Percentiles rank a stretch among this genome's conserved stretches.
These are phyloP conservation scores for Mastomys natalensis DNA, from an alignment of 2,113 vertebrate genomes.

Conservation along the genomic window DNA sequence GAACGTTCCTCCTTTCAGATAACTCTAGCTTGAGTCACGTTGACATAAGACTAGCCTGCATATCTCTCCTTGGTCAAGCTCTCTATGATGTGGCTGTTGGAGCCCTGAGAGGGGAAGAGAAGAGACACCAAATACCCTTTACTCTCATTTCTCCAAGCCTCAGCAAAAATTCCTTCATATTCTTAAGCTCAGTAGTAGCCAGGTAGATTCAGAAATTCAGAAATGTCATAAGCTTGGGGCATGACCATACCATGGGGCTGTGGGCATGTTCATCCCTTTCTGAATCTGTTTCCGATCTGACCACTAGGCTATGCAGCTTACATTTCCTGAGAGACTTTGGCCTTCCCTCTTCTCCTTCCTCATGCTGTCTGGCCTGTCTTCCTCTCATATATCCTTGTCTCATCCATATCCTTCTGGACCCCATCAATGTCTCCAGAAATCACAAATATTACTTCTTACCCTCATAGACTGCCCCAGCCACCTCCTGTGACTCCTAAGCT, in stretches of 20 bases:
- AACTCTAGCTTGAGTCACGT: not conserved
- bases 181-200: not conserved
- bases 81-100: too few relatives aligned
- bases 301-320: not conserved
- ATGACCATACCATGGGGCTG: too few relatives aligned
- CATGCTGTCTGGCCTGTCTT: not conserved
- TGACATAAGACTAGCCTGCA: not conserved
- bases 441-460: not conserved
- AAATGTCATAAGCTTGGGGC: not conserved
- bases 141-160: not conserved
- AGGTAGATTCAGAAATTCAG: not conserved
- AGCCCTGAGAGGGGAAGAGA: not conserved
- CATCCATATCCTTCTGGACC: not conserved
- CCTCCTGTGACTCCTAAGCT: rapidly evolving
- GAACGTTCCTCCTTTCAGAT: not conserved
- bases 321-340: not conserved
- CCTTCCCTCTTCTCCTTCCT: not conserved
- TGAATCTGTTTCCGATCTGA: not conserved
- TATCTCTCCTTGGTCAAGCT: not conserved
- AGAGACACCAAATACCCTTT: too few relatives aligned
- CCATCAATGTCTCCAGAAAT: not conserved
- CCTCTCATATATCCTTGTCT: not conserved
- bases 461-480: not conserved
- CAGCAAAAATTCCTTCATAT: not conserved
- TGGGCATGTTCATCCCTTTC: not conserved